Evolutionary conservation across 2,888 invertebrate genomes (phyloP).

Genomic region (Hemicrepidius hirtus): DNA sequence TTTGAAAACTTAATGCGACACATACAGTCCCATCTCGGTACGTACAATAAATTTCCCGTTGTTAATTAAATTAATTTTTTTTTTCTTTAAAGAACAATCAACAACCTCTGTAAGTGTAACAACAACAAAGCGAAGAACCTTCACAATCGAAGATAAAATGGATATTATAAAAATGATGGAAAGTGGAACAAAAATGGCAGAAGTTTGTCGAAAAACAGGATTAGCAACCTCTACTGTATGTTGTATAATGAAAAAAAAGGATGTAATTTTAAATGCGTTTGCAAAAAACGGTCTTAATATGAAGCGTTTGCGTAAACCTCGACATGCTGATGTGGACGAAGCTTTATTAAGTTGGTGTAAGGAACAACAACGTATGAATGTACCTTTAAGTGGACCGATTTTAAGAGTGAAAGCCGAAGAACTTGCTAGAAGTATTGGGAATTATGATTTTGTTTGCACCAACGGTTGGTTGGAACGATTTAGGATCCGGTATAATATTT

Average conservation of each 20-base stretch:
- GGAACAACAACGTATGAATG: conserved; percentile 37
- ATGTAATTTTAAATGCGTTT: conserved; percentile 41
- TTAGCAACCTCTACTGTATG: conserved; percentile 47
- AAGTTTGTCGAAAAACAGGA: conserved; percentile 38
- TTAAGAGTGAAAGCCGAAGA: conserved; percentile 50
- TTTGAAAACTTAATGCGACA: not conserved
- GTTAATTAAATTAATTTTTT: too few relatives aligned
- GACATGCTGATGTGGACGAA: conserved; percentile 44
- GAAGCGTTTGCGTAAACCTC: conserved; percentile 42
- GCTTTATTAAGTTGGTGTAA: conserved; percentile 48
- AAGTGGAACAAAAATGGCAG: conserved; percentile 42
- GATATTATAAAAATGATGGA: conserved; percentile 48
- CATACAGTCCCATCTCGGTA: not conserved
- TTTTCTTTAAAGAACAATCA: not conserved
- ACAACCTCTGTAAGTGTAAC: not conserved
- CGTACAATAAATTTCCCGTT: not conserved
- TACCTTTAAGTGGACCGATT: conserved; percentile 50
- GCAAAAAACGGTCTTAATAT: conserved; percentile 34
- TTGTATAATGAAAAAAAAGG: conserved; percentile 48
- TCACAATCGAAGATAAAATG: conserved; percentile 52
- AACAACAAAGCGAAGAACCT: conserved; percentile 38
- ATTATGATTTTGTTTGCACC: conserved; percentile 43
- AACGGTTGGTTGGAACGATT: conserved; percentile 51
- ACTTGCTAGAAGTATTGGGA: conserved; percentile 42
- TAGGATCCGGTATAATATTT: conserved; percentile 43